Evolutionary conservation across 2,888 invertebrate species (phyloP).

Genomic region (Melipona bicolor): DNA sequence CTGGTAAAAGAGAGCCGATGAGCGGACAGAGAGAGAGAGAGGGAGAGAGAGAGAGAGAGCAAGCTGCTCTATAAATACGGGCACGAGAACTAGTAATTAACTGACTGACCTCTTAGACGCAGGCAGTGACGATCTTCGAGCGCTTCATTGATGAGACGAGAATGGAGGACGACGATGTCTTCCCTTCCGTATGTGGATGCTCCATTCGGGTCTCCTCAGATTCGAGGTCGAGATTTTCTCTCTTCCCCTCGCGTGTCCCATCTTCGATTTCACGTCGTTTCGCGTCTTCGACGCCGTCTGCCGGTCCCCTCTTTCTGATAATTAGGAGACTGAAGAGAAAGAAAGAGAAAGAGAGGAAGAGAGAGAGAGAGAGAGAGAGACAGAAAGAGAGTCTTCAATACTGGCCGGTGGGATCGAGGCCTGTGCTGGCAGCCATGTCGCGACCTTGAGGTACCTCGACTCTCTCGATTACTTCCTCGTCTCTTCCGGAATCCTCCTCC

Average conservation of each 20-base stretch:
- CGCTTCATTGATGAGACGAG: constrained; percentile 63
- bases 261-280: constrained; percentile 60
- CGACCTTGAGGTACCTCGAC: constrained; percentile 72
- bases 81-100: constrained; percentile 33
- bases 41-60: neutral
- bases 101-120: constrained; percentile 65
- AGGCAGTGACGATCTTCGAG: constrained; percentile 58
- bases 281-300: constrained; percentile 20
- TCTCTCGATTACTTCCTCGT: constrained; percentile 55
- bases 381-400: constrained; percentile 67
- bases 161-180: constrained; percentile 74
- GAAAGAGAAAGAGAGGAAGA: neutral
- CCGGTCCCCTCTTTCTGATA: constrained; percentile 24
- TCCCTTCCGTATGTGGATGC: constrained; percentile 83
- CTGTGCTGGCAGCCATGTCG: constrained; percentile 75
- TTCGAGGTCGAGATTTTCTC: constrained; percentile 82
- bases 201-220: constrained; percentile 81
- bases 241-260: constrained; percentile 77
- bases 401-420: constrained; percentile 81
- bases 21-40: neutral
- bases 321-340: constrained; percentile 19
- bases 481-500: constrained; percentile 62
- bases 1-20: constrained; percentile 1
- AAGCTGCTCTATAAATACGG: constrained; percentile 40
- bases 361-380: neutral